Evolutionary conservation across 2,113 vertebrate genomes (phyloP).

Genomic region (Ophthalmolycus amberensis): DNA sequence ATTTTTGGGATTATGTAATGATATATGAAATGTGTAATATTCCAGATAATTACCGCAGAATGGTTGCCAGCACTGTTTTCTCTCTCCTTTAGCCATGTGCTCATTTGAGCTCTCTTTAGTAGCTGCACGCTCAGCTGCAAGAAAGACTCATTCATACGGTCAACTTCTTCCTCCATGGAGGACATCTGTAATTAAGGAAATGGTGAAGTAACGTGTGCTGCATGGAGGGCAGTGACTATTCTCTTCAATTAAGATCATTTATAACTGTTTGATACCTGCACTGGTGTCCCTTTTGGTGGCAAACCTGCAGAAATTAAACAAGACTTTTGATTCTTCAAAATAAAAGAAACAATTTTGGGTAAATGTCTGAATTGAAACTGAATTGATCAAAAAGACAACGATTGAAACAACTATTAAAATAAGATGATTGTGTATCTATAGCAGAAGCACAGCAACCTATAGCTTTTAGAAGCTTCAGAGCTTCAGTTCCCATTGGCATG

Average conservation of each 20-base stretch:
- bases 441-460: neutral
- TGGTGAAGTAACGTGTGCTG: neutral
- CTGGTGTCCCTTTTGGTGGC: constrained; percentile 58
- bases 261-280: constrained; percentile 53
- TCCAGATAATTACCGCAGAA: constrained; percentile 65
- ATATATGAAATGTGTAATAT: constrained; percentile 14
- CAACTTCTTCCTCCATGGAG: constrained; percentile 79
- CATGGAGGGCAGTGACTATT: neutral
- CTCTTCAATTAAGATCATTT: neutral
- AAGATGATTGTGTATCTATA: neutral
- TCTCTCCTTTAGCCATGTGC: constrained; percentile 37
- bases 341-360: neutral
- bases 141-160: constrained; percentile 81
- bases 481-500: constrained; percentile 23
- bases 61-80: constrained; percentile 40
- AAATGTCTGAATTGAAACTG: neutral
- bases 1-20: constrained; percentile 3
- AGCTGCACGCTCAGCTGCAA: constrained; percentile 78
- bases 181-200: constrained; percentile 61
- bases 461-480: constrained; percentile 1
- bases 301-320: constrained; percentile 58
- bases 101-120: constrained; percentile 57
- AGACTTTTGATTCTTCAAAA: neutral
- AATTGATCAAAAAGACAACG: neutral
- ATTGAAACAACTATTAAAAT: neutral